Evolutionary conservation across 2,113 vertebrate species (phyloP).

Genomic region (Sebastes fasciatus): DNA sequence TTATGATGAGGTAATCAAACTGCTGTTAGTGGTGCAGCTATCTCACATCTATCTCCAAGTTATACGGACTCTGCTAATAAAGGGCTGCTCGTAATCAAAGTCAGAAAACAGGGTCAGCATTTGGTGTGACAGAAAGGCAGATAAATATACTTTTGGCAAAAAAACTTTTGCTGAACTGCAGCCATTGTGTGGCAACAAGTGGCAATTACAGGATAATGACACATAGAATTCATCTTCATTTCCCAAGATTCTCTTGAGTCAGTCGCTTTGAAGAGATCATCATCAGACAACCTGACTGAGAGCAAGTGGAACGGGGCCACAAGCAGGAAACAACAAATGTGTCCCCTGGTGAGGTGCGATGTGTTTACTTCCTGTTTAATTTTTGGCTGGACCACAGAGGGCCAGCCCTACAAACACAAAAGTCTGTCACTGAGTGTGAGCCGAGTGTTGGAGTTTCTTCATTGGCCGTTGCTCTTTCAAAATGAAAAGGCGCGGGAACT

Average conservation of each 20-base stretch:
- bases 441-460: too few species aligned
- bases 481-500: too few species aligned
- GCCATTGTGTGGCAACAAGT: neutral
- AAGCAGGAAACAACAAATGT: too few species aligned
- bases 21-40: slow-evolving; percentile 48
- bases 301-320: too few species aligned
- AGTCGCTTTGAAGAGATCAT: too few species aligned
- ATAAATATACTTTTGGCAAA: neutral
- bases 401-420: too few species aligned
- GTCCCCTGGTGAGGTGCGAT: neutral
- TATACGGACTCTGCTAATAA: slow-evolving; percentile 10
- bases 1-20: slow-evolving; percentile 67
- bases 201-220: too few species aligned
- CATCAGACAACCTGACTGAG: too few species aligned
- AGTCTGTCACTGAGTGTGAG: too few species aligned
- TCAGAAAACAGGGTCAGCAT: neutral
- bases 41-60: slow-evolving; percentile 43
- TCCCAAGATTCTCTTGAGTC: too few species aligned
- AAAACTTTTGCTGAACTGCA: neutral
- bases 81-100: slow-evolving; percentile 22
- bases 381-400: too few species aligned
- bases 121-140: neutral
- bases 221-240: neutral
- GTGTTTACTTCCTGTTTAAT: neutral
- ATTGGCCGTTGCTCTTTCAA: too few species aligned